Base-by-base conservation (phyloP, 2,113 vertebrate species). In the Ctenomys sociabilis region DNA sequence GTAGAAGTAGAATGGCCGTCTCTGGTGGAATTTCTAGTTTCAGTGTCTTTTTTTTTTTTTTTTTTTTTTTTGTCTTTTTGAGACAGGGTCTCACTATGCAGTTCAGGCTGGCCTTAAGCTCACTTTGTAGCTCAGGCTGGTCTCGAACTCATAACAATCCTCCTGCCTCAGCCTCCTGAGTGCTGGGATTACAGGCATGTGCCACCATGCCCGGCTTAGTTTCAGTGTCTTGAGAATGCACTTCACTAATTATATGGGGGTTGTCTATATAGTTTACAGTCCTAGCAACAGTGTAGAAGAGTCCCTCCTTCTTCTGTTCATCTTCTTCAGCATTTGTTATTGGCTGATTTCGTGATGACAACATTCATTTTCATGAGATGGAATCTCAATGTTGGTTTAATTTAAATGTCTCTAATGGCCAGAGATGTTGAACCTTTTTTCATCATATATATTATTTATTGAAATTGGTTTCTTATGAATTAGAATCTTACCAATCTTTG, bases 391-490 rank as follows among this genome's bases (percentile, higher is more conserved):
- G 37, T 40, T 73, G 21, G 4, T 75, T 43, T 75, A 75, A 43
- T 28, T 75, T 75, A 9, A 22, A 40, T 73, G 11, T 75, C 40
- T 28, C 22, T 75, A 43, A 43, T 75, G 21, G 72, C 24, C 72
- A 43, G 11, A 75, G 24, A 75, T 75, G 11, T 28, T 43, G 37
- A 75, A 43, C 40, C 37, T 40, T 73, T 43, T 37, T 43, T 43
- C 10, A 43, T 32, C 24, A 45, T 13, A 49, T 78, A 32, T 54
- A 54, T 88, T 95, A 77, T 64, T 64, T 83, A 87, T 63, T 87
- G 66, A 92, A 96, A 95, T 90, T 1, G 2, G 0, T 85, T 95
- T 88, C 52, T 45, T 49, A 28, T 49, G 16, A 95, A 75, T 86
- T 93, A 54, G 35, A 87, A 28, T 70, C 75, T 57, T 72, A 26